These are phyloP conservation scores for Pachymerium ferrugineum DNA, from an alignment of 2,888 invertebrate species.

Conservation along the genomic window DNA sequence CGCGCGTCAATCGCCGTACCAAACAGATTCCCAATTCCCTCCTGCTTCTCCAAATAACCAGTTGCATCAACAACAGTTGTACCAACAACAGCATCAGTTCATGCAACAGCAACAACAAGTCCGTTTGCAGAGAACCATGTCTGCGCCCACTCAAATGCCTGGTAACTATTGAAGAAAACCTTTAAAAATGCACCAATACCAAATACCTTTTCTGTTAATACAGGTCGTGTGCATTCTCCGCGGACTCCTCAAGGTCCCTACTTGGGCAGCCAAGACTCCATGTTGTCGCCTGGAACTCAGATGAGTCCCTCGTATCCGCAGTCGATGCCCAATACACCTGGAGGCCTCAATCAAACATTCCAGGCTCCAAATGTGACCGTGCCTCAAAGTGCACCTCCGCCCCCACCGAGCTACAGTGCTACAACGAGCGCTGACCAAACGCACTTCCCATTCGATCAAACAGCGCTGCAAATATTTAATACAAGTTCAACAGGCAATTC, in stretches of 20 bases:
- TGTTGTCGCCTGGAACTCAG: slow-evolving; percentile 42
- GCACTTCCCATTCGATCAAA: slow-evolving; percentile 37
- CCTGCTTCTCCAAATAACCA: slow-evolving; percentile 25
- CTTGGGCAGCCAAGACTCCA: slow-evolving; percentile 40
- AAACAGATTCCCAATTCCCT: slow-evolving; percentile 31
- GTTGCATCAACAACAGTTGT: slow-evolving; percentile 36
- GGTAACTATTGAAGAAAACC: slow-evolving; percentile 31
- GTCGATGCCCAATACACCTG: slow-evolving; percentile 21
- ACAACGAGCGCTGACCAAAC: slow-evolving; percentile 30
- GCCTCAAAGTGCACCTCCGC: slow-evolving; percentile 34
- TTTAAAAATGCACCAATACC: too few species aligned
- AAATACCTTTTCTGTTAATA: slow-evolving; percentile 36
- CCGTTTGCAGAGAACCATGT: slow-evolving; percentile 58
- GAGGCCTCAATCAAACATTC: slow-evolving; percentile 23
- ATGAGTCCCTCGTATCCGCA: slow-evolving; percentile 38
- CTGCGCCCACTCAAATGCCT: slow-evolving; percentile 45
- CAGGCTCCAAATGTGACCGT: background rate
- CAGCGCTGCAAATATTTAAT: slow-evolving; percentile 32
- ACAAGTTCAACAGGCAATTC: background rate
- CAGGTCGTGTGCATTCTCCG: slow-evolving; percentile 41
- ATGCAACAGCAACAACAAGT: slow-evolving; percentile 50
- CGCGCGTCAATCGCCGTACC: slow-evolving; percentile 29
- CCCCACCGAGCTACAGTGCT: slow-evolving; percentile 34
- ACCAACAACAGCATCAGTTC: slow-evolving; percentile 38
- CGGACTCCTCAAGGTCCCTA: slow-evolving; percentile 37